Evolutionary conservation across 2,113 vertebrate genomes (phyloP), one percentile per base, ranked within the genome.

Genomic region (Poeciliopsis prolifica): DNA sequence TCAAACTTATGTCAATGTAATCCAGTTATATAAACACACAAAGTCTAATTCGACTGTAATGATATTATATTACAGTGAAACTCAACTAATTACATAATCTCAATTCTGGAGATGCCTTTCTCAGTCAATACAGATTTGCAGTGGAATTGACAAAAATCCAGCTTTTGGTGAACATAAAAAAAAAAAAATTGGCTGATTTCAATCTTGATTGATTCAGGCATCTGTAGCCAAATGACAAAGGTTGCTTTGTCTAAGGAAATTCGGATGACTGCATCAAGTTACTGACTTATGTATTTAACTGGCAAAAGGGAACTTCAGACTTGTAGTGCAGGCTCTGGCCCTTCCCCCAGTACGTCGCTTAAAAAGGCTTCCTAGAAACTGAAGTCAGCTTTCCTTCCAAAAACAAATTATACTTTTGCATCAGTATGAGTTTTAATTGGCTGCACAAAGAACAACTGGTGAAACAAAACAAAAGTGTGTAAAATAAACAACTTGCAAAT

Each of bases 341-440:
- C 89, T 88, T 78, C 88, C 89, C 89, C 87, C 86, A 79, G 79
- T 77, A 78, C 82, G 70, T 75, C 84, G 88, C 68, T 77, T 92
- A 92, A 92, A 93, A 92, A 92, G 90, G 92, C 89, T 90, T 92
- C 91, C 89, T 74, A 70, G 81, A 89, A 84, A 82, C 86, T 75
- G 74, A 82, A 51, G 80, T 89, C 88, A 89, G 86, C 86, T 78
- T 72, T 61, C 35, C 60, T 29, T 71, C 58, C 60, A 26, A 51
- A 40, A 81, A 61, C 22, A 69, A 79, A 77, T 58, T 70, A 75
- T 61, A 81, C 67, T 61, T 84, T 73, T 33, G 7, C 58, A 31
- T 14, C 67, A 37, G 61, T 58, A 26, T 62, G 9, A 67, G 17
- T 61, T 77, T 31, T 13, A 35, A 66, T 14, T 61, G 44, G 63